Evolutionary conservation across 2,888 invertebrate species (phyloP), one percentile per base, ranked within the genome.

Genomic region (Sarcophaga subvicina): DNA sequence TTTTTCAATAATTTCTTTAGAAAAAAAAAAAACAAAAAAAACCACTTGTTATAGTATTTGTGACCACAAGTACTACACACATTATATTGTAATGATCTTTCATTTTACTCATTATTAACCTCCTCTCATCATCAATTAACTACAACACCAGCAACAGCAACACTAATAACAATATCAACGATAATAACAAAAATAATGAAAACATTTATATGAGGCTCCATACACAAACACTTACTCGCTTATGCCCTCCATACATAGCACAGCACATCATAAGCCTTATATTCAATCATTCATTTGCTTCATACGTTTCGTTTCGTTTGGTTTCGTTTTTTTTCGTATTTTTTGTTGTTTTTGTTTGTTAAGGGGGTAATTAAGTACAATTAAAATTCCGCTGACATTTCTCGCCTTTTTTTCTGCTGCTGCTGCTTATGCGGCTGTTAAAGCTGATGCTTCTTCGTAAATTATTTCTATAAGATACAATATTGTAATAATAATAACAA

Each of bases 371-470:
- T 88, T 88, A 83, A 88, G 88, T 83, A 80, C 88, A 88, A 88
- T 88, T 88, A 88, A 88, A 88, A 88, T 88, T 88, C 88, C 85
- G 83, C 83, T 83, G 83, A 83, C 86, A 85, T 88, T 85, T 85
- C 87, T 86, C 86, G 81, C 86, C 85, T 83, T 72, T 78, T 86
- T 80, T 83, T 88, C 62, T 88, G 66, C 47, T 67, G 67, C 37
- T 49, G 14, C 67, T 83, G 47, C 78, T 67, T 47, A 71, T 89
- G 70, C 89, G 89, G 70, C 70, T 70, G 63, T 45, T 63, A 20
- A 47, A 22, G 62, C 47, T 62, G 67, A 25, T 49, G 49, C 67
- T 83, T 60, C 78, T 67, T 60, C 4, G 59, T 45, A 73, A 77
- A 67, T 73, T 73, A 72, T 76, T 81, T 62, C 63, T 78, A 78